These are phyloP conservation scores for Lottia scabra DNA, from an alignment of 2,888 invertebrate species.

Conservation along the genomic window DNA sequence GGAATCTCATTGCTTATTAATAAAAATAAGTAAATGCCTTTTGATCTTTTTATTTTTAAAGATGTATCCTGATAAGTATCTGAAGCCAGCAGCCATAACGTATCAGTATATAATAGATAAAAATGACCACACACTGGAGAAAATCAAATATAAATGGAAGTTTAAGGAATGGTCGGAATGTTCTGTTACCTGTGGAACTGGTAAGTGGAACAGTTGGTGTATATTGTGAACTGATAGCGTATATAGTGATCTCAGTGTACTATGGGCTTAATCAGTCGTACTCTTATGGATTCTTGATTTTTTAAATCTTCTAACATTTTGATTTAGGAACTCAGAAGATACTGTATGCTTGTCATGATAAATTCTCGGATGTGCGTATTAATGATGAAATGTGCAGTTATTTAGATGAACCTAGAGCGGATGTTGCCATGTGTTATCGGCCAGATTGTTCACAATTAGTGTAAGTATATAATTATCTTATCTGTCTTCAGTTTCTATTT, in stretches of 20 bases:
- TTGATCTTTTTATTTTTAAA: constrained; percentile 32
- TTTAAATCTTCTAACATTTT: no score
- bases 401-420: constrained; percentile 33
- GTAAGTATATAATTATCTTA: constrained; percentile 24
- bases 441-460: constrained; percentile 35
- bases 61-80: constrained; percentile 36
- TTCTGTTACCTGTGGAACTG: constrained; percentile 55
- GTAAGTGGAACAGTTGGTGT: constrained; percentile 27
- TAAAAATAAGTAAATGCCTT: no score
- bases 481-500: no score
- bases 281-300: no score
- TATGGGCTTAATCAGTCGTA: no score
- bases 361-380: constrained; percentile 33
- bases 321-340: constrained; percentile 46
- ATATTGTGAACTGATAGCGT: neutral
- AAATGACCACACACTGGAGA: constrained; percentile 50
- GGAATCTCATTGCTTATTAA: no score
- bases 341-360: constrained; percentile 47
- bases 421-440: constrained; percentile 42
- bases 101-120: constrained; percentile 48
- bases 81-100: constrained; percentile 33
- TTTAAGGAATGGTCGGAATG: constrained; percentile 56
- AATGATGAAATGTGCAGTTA: constrained; percentile 40
- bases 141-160: constrained; percentile 49
- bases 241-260: neutral